Evolutionary conservation across 2,888 invertebrate genomes (phyloP).

Genomic region (Ophraella communa): DNA sequence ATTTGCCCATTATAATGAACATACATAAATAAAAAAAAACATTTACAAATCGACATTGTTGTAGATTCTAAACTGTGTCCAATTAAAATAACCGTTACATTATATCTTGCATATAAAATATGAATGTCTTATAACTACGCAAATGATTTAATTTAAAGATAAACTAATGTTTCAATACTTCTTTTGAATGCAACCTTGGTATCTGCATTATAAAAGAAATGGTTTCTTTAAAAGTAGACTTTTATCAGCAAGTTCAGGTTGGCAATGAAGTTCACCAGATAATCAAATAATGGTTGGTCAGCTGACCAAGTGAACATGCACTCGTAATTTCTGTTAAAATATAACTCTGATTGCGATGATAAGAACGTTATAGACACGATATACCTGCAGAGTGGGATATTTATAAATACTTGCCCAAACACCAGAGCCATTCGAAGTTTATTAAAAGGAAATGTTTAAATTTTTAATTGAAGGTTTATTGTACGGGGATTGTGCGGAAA

Average conservation of each 20-base stretch:
- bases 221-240: slow-evolving; percentile 5
- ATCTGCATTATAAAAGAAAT: not conserved
- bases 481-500: too few species aligned
- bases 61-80: too few species aligned
- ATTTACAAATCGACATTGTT: too few species aligned
- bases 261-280: slow-evolving; percentile 41
- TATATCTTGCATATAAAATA: too few species aligned
- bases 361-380: slow-evolving; percentile 39
- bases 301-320: slow-evolving; percentile 39
- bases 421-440: not conserved
- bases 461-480: too few species aligned
- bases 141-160: not conserved
- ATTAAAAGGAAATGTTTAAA: not conserved
- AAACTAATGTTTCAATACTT: not conserved
- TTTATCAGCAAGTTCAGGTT: slow-evolving; percentile 27
- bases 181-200: not conserved
- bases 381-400: slow-evolving; percentile 30
- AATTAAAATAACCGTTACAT: too few species aligned
- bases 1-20: too few species aligned
- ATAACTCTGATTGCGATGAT: slow-evolving; percentile 36
- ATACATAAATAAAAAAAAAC: too few species aligned
- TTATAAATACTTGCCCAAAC: slow-evolving; percentile 25
- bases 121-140: too few species aligned
- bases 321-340: slow-evolving; percentile 41
- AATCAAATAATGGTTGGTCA: slow-evolving; percentile 34